Percentiles rank a stretch among this genome's conserved stretches.
phyloP scores from a whole-genome alignment of 2,797 vertebrate genomes.

The Myotis pilosus region DNA sequence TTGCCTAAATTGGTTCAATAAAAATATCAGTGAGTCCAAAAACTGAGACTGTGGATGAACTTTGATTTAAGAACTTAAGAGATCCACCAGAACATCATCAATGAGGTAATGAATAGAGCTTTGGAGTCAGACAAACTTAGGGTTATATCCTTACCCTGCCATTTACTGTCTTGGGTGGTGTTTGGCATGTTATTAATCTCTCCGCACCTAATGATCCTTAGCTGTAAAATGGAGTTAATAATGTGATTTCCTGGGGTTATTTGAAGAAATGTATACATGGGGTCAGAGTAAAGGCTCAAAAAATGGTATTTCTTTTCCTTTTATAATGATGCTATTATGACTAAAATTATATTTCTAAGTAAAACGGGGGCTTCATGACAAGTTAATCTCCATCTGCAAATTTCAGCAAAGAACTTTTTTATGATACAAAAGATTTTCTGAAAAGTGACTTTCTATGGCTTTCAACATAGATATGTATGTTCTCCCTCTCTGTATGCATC shows the following conservation, averaged over 20 bases:
- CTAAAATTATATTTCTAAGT: conserved; percentile 31
- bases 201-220: neutral
- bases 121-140: conserved; percentile 6
- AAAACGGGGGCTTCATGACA: neutral
- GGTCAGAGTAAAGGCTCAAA: neutral
- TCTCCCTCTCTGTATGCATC: neutral
- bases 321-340: neutral
- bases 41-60: neutral
- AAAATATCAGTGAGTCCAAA: neutral
- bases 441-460: neutral
- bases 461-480: neutral
- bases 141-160: neutral
- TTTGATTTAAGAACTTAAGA: neutral
- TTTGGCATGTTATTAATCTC: conserved; percentile 3
- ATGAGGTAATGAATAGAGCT: neutral
- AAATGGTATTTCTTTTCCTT: conserved; percentile 9
- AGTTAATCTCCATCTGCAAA: neutral
- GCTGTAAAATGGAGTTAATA: conserved; percentile 26
- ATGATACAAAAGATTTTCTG: neutral
- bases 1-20: neutral
- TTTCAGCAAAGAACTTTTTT: neutral
- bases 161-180: neutral
- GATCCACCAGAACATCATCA: neutral
- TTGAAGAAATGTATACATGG: conserved; percentile 34
- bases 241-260: conserved; percentile 21